Evolutionary conservation across 2,888 invertebrate species (phyloP).

Genomic region (Andrena minutula): DNA sequence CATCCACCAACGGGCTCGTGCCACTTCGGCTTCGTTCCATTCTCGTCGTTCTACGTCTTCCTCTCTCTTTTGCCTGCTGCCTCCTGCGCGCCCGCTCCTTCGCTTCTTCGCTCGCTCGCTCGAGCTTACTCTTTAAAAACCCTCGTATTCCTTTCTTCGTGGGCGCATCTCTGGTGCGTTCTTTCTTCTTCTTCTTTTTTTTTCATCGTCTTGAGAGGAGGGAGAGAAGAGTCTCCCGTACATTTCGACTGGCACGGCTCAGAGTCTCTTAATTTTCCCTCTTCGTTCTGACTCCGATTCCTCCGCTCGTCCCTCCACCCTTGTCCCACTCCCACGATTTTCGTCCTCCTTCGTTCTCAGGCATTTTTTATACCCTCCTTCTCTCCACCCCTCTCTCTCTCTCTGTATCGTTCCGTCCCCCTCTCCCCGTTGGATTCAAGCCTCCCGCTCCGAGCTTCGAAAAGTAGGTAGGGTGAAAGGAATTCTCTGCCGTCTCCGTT

Average conservation of each 20-base stretch:
- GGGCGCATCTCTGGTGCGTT: neutral
- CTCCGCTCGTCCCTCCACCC: neutral
- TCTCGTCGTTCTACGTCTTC: constrained; percentile 46
- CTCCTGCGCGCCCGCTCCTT: constrained; percentile 13
- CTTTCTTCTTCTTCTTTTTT: neutral
- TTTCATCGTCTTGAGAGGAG: neutral
- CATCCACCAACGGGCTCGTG: constrained; percentile 67
- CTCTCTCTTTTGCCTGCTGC: constrained; percentile 19
- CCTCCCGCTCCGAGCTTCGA: constrained; percentile 40
- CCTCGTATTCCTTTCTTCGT: constrained; percentile 6
- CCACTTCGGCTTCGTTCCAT: constrained; percentile 65
- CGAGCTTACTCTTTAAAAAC: constrained; percentile 26
- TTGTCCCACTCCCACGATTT: constrained; percentile 11
- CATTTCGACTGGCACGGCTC: neutral
- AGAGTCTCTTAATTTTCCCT: constrained; percentile 1
- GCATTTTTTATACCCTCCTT: constrained; percentile 23
- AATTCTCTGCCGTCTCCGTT: constrained; percentile 65
- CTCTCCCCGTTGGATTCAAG: constrained; percentile 18
- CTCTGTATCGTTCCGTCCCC: neutral
- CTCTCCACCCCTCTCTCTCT: neutral
- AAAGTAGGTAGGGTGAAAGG: constrained; percentile 66
- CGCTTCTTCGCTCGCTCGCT: constrained; percentile 22
- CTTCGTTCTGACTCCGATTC: constrained; percentile 1
- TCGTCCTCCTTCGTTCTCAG: constrained; percentile 11
- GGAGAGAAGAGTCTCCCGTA: neutral